These are phyloP conservation scores for Aeoliscus strigatus DNA, from an alignment of 2,797 vertebrate species.

Conservation along the genomic window DNA sequence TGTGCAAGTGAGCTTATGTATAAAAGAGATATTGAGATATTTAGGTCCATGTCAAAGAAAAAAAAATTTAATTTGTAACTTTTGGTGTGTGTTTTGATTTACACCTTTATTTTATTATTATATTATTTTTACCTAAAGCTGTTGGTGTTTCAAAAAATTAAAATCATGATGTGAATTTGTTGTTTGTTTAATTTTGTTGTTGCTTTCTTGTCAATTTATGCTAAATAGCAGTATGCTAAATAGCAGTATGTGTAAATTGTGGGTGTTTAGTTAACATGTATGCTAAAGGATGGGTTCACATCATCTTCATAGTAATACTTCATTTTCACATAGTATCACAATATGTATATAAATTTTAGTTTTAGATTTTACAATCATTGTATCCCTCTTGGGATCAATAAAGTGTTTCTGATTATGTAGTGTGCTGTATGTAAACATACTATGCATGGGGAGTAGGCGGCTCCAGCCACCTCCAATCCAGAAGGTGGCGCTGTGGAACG, in stretches of 20 bases:
- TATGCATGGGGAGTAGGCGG: neutral
- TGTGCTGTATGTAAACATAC: too few species aligned
- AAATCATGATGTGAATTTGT: conserved; percentile 1
- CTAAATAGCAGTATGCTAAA: too few species aligned
- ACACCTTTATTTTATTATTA: neutral
- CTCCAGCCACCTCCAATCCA: conserved; percentile 38
- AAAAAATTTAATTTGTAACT: conserved; percentile 1
- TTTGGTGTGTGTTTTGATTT: neutral
- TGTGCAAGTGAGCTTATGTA: conserved; percentile 10
- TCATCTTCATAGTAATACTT: too few species aligned
- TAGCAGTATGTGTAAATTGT: too few species aligned
- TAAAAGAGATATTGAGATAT: conserved; percentile 21
- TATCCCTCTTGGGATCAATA: too few species aligned
- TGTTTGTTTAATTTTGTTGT: neutral
- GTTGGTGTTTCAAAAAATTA: conserved; percentile 7
- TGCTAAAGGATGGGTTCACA: too few species aligned
- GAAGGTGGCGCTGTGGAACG: conserved; percentile 38
- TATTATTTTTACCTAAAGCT: neutral
- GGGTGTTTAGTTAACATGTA: too few species aligned
- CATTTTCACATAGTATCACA: too few species aligned
- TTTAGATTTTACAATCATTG: too few species aligned
- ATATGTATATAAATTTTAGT: too few species aligned
- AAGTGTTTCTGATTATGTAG: too few species aligned
- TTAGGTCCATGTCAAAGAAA: neutral
- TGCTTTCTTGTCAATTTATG: too few species aligned